A percentile compares a stretch with the other conserved stretches of the same genome.
These are phyloP conservation scores for Acrocephalus scirpaceus DNA, from an alignment of 2,797 vertebrate genomes.

Conservation along the genomic window DNA sequence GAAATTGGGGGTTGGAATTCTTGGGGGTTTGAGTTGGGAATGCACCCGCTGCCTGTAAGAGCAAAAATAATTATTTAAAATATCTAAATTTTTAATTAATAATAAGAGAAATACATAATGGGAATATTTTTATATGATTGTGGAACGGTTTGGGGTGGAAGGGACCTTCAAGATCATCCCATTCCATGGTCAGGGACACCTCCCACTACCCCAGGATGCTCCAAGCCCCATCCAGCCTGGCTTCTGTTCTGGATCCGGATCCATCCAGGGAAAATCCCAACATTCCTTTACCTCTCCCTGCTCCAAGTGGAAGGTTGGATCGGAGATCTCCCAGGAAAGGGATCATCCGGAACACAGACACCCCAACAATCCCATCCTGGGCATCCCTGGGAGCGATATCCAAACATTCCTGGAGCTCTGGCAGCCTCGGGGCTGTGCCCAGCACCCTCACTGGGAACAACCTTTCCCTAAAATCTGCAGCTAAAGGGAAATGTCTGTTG, in stretches of 20 bases:
- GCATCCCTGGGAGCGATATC: not conserved
- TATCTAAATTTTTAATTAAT: fast-evolving
- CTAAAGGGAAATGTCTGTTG: not conserved
- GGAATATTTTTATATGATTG: not conserved
- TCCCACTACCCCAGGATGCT: not conserved
- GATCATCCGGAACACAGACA: too few species aligned
- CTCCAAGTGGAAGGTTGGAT: not conserved
- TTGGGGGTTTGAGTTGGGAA: not conserved
- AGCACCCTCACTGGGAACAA: too few species aligned
- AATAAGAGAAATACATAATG: not conserved
- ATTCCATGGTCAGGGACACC: not conserved
- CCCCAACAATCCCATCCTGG: too few species aligned
- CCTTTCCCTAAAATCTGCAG: too few species aligned
- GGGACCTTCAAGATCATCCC: too few species aligned
- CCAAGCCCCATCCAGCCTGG: fast-evolving
- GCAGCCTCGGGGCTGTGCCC: too few species aligned
- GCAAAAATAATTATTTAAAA: not conserved
- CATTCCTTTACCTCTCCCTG: not conserved
- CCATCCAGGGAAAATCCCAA: not conserved
- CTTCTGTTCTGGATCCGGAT: not conserved
- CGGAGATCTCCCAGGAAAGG: not conserved
- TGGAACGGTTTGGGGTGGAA: not conserved
- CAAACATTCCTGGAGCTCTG: too few species aligned
- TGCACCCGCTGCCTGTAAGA: fast-evolving
- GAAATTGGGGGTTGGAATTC: not conserved